phyloP scores from a whole-genome alignment of 37 sponge, comb jelly and placozoan genomes.

The Halichondria panicea region DNA sequence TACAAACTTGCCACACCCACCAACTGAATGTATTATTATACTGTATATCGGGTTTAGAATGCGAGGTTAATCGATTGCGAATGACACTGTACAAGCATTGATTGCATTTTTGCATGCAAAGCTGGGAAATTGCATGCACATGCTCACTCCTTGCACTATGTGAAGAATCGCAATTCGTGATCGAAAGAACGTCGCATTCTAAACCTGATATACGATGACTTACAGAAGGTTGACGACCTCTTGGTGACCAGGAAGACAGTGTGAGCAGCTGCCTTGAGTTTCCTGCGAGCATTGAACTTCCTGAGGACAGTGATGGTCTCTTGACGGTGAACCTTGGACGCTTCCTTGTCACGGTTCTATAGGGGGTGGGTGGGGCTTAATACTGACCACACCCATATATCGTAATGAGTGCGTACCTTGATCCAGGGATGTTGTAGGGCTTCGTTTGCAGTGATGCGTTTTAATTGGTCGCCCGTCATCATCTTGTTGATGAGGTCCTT shows the following conservation, averaged over 20 bases:
- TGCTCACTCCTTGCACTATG: too few relatives aligned
- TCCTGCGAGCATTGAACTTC: constrained; percentile 87
- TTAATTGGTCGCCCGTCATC: constrained; percentile 52
- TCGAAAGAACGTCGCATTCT: too few relatives aligned
- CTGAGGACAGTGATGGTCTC: constrained; percentile 84
- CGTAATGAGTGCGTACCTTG: constrained; percentile 8
- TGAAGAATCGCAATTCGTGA: too few relatives aligned
- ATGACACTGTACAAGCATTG: too few relatives aligned
- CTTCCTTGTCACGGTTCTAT: constrained; percentile 75
- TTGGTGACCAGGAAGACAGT: constrained; percentile 36
- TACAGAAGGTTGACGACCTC: constrained; percentile 34
- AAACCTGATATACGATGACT: too few relatives aligned
- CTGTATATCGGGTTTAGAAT: too few relatives aligned
- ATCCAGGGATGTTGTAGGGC: constrained; percentile 88
- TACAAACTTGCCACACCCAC: too few relatives aligned
- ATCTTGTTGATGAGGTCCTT: constrained; percentile 81
- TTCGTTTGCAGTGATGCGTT: constrained; percentile 80
- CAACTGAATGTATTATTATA: too few relatives aligned
- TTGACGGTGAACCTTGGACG: constrained; percentile 86
- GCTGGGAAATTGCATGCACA: too few relatives aligned
- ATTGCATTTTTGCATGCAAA: too few relatives aligned
- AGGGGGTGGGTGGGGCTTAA: background rate
- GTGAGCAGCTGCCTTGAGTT: constrained; percentile 48
- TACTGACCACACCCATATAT: background rate
- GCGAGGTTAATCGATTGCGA: too few relatives aligned